Evolutionary conservation across 2,797 vertebrate species (phyloP), one percentile per base, ranked within the genome.

Genomic region (Microctenopoma lineatum): DNA sequence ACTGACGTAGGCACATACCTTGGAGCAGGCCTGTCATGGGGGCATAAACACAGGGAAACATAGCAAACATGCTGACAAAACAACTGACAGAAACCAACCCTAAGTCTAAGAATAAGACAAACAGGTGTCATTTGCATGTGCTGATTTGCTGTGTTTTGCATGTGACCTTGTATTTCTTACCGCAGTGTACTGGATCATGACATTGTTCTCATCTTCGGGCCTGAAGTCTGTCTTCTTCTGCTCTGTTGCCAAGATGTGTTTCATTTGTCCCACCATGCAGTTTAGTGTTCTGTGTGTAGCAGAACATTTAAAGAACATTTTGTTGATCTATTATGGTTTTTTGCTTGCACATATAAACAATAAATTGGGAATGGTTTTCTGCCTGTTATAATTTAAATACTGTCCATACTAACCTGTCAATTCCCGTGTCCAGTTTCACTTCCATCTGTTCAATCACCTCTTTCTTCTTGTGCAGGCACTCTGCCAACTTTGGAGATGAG

Each of bases 391-490:
- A 68, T 5, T 29, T 29, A 29, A 4, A 29, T 29, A 29, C 27
- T 29, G 5, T 29, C 57, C 9, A 60, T 3, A 94, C 95, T 94
- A 90, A 94, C 97, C 97, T 95, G 85, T 99, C 98, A 50, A 98
- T 99, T 68, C 98, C 98, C 34, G 95, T 97, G 92, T 99, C 98
- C 91, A 99, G 90, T 90, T 99, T 99, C 75, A 99, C 96, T 87
- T 99, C 98, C 98, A 99, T 99, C 87, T 99, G 98, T 77, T 99
- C 98, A 59, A 99, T 99, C 87, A 98, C 96, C 68, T 99, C 98
- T 78, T 99, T 99, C 89, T 99, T 99, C 94, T 98, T 99, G 84
- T 98, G 98, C 84, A 99, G 95, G 85, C 98, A 99, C 93, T 99
- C 98, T 5, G 98, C 96, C 82, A 99, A 91, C 87, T 98, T 99